phyloP scores from a whole-genome alignment of 2,888 invertebrate genomes.

The Antheraea yamamai region DNA sequence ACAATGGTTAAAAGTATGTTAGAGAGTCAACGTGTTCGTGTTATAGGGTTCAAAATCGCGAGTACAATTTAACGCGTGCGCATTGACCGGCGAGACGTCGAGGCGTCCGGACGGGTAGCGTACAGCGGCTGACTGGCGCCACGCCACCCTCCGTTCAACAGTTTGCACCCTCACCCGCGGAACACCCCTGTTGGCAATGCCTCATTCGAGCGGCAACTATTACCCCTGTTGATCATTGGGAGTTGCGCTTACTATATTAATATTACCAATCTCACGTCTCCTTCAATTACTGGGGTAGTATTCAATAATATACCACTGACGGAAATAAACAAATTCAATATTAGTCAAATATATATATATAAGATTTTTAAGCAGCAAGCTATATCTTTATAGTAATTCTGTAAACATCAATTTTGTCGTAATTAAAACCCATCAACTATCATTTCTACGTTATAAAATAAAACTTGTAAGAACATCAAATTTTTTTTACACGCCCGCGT shows the following conservation, averaged over 20 bases:
- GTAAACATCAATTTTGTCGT: too few relatives aligned
- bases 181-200: constrained; percentile 49
- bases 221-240: constrained; percentile 5
- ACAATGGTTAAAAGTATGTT: constrained; percentile 17
- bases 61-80: constrained; percentile 39
- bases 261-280: not conserved
- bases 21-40: constrained; percentile 15
- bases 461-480: too few relatives aligned
- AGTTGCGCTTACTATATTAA: not conserved
- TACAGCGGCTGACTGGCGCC: constrained; percentile 73
- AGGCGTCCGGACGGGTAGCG: constrained; percentile 55
- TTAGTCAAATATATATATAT: not conserved
- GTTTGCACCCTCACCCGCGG: constrained; percentile 70
- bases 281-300: not conserved
- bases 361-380: not conserved
- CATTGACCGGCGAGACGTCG: constrained; percentile 33
- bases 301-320: not conserved
- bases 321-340: too few relatives aligned
- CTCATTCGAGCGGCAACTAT: not conserved
- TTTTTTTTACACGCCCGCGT: too few relatives aligned
- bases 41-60: constrained; percentile 17
- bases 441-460: too few relatives aligned
- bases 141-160: constrained; percentile 74
- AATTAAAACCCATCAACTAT: too few relatives aligned
- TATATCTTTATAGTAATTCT: too few relatives aligned